These are phyloP conservation scores for Schlechtendalia chinensis DNA, from an alignment of 1,140 invertebrate genomes.

Conservation along the genomic window DNA sequence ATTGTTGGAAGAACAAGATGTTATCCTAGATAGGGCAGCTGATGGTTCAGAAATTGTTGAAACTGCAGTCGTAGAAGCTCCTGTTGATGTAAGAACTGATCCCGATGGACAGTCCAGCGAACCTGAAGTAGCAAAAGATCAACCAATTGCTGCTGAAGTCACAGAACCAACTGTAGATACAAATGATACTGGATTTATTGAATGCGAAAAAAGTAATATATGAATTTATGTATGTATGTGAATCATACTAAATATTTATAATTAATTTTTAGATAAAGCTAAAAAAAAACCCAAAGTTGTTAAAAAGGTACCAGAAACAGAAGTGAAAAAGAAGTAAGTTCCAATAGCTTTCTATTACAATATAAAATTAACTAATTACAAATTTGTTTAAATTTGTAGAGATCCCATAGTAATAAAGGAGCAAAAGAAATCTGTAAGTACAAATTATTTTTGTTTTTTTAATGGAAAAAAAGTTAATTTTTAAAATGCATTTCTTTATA, in stretches of 20 bases:
- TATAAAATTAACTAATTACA: not conserved
- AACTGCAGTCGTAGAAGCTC: constrained; percentile 19
- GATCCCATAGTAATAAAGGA: constrained; percentile 33
- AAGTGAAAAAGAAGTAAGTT: constrained; percentile 41
- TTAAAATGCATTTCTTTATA: too few relatives aligned
- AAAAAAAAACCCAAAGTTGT: constrained; percentile 34
- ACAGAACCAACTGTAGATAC: not conserved
- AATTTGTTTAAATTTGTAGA: constrained; percentile 7
- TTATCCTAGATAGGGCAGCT: constrained; percentile 22
- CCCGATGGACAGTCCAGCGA: constrained; percentile 37
- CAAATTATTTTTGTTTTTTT: too few relatives aligned
- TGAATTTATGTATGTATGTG: not conserved
- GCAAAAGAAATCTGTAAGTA: constrained; percentile 40
- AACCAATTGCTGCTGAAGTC: not conserved
- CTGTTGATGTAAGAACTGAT: constrained; percentile 35
- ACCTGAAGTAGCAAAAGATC: constrained; percentile 29
- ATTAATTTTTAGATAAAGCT: constrained; percentile 20
- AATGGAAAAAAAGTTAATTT: too few relatives aligned
- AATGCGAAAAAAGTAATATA: constrained; percentile 27
- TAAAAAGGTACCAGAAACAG: constrained; percentile 27
- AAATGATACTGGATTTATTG: constrained; percentile 37
- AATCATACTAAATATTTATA: not conserved
- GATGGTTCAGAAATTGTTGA: constrained; percentile 42
- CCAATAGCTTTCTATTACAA: too few relatives aligned
- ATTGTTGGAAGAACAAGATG: not conserved